Percentiles rank a stretch among this genome's conserved stretches.
Evolutionary conservation across 1,140 invertebrate genomes (phyloP).

Genomic region (Scaptomyza hsui): DNA sequence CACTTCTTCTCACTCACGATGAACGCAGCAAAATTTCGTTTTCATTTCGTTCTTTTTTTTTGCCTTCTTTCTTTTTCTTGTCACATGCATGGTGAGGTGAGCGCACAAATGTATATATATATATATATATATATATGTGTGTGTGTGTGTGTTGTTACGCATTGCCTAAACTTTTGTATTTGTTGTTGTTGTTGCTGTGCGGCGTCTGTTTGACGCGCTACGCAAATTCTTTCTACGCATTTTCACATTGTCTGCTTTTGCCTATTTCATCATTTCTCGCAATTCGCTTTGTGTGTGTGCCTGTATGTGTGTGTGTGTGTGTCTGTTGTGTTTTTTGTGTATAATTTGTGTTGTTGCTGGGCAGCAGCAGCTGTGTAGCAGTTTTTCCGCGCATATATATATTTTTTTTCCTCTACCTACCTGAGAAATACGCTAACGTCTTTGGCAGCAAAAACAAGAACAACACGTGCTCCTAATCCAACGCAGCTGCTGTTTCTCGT

Average conservation of each 20-base stretch:
- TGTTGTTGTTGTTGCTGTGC: constrained; percentile 3
- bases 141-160: constrained; percentile 10
- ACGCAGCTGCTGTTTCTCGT: constrained; percentile 17
- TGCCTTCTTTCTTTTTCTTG: constrained; percentile 43
- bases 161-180: constrained; percentile 1
- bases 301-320: background rate
- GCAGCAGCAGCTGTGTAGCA: constrained; percentile 38
- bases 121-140: background rate
- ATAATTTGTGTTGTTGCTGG: constrained; percentile 6
- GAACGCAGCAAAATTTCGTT: constrained; percentile 64
- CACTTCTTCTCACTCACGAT: constrained; percentile 39
- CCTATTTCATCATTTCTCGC: constrained; percentile 43
- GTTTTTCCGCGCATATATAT: constrained; percentile 17
- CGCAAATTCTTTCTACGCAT: constrained; percentile 51
- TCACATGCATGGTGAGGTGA: constrained; percentile 24
- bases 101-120: background rate
- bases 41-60: constrained; percentile 61
- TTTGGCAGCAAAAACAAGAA: constrained; percentile 2
- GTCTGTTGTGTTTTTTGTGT: background rate
- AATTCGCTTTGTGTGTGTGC: constrained; percentile 7
- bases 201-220: constrained; percentile 49
- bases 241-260: constrained; percentile 45
- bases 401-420: constrained; percentile 11
- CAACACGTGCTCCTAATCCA: constrained; percentile 32
- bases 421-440: constrained; percentile 13